Evolutionary conservation across 1,140 invertebrate genomes (phyloP).

Genomic region (Helicorthomorpha holstii): DNA sequence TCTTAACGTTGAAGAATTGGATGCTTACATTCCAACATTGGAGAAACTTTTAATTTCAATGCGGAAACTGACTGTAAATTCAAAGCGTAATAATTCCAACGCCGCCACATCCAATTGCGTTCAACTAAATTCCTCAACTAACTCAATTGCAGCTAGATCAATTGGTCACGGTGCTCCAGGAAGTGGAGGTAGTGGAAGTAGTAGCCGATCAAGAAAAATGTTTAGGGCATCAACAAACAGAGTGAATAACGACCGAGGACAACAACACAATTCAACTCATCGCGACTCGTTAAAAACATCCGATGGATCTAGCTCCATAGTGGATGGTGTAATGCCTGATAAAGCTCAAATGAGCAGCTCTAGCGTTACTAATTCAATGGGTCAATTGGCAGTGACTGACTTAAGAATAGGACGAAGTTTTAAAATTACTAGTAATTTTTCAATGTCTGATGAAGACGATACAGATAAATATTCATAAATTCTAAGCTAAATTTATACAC

Average conservation of each 20-base stretch:
- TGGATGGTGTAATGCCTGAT: not conserved
- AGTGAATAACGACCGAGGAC: not conserved
- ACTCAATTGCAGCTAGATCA: not conserved
- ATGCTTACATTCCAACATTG: constrained; percentile 11
- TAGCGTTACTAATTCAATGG: not conserved
- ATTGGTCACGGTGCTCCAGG: not conserved
- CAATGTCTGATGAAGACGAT: constrained; percentile 16
- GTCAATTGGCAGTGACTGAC: constrained; percentile 7
- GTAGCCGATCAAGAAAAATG: not conserved
- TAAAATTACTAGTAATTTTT: constrained; percentile 17
- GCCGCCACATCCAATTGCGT: too few relatives aligned
- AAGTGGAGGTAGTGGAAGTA: not conserved
- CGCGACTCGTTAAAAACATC: not conserved
- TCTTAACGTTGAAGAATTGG: constrained; percentile 12
- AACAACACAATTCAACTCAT: not conserved
- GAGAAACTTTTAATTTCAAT: constrained; percentile 12
- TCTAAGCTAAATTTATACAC: too few relatives aligned
- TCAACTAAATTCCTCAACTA: not conserved
- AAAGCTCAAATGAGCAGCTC: too few relatives aligned
- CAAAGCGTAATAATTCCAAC: too few relatives aligned
- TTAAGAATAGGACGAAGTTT: constrained; percentile 16
- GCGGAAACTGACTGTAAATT: constrained; percentile 10
- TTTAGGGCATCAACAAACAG: not conserved
- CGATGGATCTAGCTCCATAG: not conserved
- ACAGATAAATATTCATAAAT: not conserved